Base-by-base conservation (phyloP, 2,888 invertebrate genomes). In the Eupithecia inturbata region DNA sequence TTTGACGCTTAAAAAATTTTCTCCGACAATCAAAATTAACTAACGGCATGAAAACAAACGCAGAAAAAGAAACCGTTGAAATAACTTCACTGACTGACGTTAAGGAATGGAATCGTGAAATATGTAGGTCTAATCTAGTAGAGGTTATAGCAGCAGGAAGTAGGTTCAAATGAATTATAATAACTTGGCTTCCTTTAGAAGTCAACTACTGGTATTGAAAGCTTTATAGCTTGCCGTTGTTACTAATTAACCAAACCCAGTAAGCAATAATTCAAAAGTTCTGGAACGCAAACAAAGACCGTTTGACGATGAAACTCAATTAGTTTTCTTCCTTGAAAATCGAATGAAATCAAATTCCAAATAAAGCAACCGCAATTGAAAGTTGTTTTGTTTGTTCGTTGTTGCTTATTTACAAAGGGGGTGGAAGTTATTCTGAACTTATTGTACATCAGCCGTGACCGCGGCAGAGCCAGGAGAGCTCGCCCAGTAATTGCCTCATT, bases 401-500 rank as follows among this genome's bases (percentile, higher is more conserved):
- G 84, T 85, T 85, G 76, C 71, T 78, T 87, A 85, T 88, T 85
- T 82, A 82, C 78, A 78, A 81, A 81, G 78, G 81, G 79, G 75
- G 68, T 66, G 68, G 75, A 72, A 75, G 72, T 72, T 75, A 73
- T 77, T 81, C 84, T 80, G 79, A 85, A 86, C 84, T 88, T 89
- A 87, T 86, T 87, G 87, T 86, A 85, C 80, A 82, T 81, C 74
- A 71, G 75, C 75, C 67, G 73, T 73, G 73, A 80, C 80, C 77
- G 74, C 77, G 66, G 67, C 66, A 67, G 36, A 39, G 66, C 39
- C 39, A 12, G 36, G 39, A 36, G 64, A 66, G 66, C 39, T 79
- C 79, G 71, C 77, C 80, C 80, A 72, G 79, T 87, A 86, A 87
- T 87, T 87, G 84, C 83, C 84, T 83, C 82, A 83, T 84, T 83